These are phyloP conservation scores for Corythornis cristatus DNA, from an alignment of 2,113 vertebrate genomes.

Conservation along the genomic window DNA sequence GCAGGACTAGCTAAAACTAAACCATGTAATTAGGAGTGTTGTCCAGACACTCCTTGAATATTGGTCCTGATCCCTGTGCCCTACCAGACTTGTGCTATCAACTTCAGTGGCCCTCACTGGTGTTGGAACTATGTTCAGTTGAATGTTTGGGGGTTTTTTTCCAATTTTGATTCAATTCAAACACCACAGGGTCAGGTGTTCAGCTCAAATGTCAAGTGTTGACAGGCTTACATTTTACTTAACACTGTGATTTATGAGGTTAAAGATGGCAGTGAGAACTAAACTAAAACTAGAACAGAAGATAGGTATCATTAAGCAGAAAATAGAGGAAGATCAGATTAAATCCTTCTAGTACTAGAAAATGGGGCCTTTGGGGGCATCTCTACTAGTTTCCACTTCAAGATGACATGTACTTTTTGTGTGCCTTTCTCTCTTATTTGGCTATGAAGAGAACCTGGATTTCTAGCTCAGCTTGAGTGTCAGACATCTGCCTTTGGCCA, in stretches of 20 bases:
- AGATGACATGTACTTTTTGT: accelerated
- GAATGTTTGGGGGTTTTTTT: background rate
- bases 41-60: background rate
- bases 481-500: constrained; percentile 5
- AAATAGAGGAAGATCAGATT: background rate
- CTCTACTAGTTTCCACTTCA: background rate
- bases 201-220: background rate
- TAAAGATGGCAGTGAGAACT: background rate
- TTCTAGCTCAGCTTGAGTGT: background rate
- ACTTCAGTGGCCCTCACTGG: background rate
- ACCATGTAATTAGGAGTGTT: background rate
- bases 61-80: background rate
- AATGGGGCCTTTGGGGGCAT: background rate
- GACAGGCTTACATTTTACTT: background rate
- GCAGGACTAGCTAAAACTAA: background rate
- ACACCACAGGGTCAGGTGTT: background rate
- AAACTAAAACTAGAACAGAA: background rate
- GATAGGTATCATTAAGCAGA: background rate
- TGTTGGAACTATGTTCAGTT: background rate
- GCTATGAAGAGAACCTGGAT: background rate
- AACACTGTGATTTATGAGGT: background rate
- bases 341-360: background rate
- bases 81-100: background rate
- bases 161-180: background rate
- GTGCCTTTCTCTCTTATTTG: background rate